These are phyloP conservation scores for Cryptoblepharus egeriae DNA, from an alignment of 2,797 vertebrate species.

Conservation along the genomic window DNA sequence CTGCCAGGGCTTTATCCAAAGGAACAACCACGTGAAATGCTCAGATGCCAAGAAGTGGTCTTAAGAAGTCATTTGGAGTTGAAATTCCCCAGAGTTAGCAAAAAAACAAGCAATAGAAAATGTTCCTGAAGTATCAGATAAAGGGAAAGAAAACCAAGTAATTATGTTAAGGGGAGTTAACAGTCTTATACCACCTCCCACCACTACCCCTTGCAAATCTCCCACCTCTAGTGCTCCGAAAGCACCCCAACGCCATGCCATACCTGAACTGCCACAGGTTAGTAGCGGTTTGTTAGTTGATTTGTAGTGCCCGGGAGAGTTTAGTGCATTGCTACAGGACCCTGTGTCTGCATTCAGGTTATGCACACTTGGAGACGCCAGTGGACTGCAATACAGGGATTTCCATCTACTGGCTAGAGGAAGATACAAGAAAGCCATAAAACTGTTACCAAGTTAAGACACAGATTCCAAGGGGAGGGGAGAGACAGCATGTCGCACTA, in stretches of 20 bases:
- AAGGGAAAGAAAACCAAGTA: not conserved
- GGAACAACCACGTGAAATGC: not conserved
- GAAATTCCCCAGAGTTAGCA: not conserved
- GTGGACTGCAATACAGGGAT: slow-evolving; percentile 91
- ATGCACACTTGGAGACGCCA: slow-evolving; percentile 77
- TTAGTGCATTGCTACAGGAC: slow-evolving; percentile 85
- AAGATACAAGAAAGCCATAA: slow-evolving; percentile 72
- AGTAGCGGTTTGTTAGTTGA: slow-evolving; percentile 98
- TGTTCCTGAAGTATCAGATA: not conserved
- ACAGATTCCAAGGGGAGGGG: slow-evolving; percentile 11
- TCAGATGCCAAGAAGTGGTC: no score
- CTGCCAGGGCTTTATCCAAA: not conserved
- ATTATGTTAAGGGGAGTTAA: not conserved
- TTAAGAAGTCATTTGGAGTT: not conserved
- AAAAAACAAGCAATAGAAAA: not conserved
- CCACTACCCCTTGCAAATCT: not conserved
- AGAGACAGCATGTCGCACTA: slow-evolving; percentile 35
- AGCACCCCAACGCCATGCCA: slow-evolving; percentile 78
- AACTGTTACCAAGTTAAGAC: slow-evolving; percentile 49
- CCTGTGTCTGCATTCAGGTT: slow-evolving; percentile 80
- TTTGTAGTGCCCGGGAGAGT: slow-evolving; percentile 95
- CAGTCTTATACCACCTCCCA: not conserved
- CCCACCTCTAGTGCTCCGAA: not conserved
- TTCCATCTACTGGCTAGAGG: slow-evolving; percentile 90
- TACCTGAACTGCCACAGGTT: slow-evolving; percentile 98